Conservation (phyloP, 2,113 vertebrate genomes). For the Esox niger region DNA sequence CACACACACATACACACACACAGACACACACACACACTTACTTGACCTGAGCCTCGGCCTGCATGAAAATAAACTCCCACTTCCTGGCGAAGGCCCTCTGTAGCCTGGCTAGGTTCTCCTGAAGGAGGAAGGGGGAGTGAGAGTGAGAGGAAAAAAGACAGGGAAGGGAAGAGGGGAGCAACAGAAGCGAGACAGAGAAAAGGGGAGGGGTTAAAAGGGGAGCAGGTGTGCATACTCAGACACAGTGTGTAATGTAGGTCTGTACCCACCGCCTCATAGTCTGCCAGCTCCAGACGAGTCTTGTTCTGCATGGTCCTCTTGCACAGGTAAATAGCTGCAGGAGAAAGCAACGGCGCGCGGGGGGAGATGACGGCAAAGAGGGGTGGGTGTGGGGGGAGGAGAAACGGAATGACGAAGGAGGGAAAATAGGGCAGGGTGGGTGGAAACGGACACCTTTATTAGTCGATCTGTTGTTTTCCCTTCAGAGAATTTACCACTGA, state of each 20-base stretch:
- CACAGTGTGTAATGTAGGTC: too few species aligned
- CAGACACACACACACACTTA: conserved; percentile 70
- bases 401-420: conserved; percentile 18
- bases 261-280: conserved; percentile 95
- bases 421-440: conserved; percentile 3
- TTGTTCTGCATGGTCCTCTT: conserved; percentile 99
- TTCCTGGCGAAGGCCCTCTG: conserved; percentile 98
- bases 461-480: too few species aligned
- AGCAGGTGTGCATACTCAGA: too few species aligned
- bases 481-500: too few species aligned
- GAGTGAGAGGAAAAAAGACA: not conserved
- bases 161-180: not conserved
- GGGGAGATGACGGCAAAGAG: conserved; percentile 3
- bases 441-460: not conserved
- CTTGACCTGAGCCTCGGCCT: conserved; percentile 99
- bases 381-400: conserved; percentile 7
- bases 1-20: too few species aligned
- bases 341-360: not conserved
- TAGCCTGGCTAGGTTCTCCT: conserved; percentile 97
- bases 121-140: conserved; percentile 36
- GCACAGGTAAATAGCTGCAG: conserved; percentile 95
- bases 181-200: not conserved
- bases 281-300: conserved; percentile 94
- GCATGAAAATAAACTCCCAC: conserved; percentile 99
- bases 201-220: too few species aligned